Base-by-base conservation (phyloP, 2,888 invertebrate genomes). In the Dryobota labecula region DNA sequence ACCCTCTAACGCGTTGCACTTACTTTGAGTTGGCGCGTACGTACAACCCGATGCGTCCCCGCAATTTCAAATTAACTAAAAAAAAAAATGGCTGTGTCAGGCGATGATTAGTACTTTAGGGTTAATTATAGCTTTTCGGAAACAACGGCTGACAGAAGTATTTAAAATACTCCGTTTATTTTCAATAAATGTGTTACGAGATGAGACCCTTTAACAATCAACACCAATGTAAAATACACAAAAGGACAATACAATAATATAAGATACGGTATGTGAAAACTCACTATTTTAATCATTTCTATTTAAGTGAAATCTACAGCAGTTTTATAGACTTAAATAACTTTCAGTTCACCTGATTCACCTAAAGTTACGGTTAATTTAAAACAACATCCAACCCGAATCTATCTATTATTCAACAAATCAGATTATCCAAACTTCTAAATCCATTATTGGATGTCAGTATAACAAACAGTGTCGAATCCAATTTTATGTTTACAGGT, bases 391-490 rank as follows among this genome's bases (percentile, higher is more conserved):
- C 33, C 18, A 43, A n/a, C 15, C 18, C 33, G 38, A 65, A 33
- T 47, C 33, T 18, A n/a, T 38, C 7, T 38, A 20, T 66, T 43
- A 41, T 67, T 62, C 54, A 57, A 43, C 15, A 30, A 43, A 51
- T 69, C 38, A 43, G 47, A 53, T 38, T 63, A 60, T 41, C 33
- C 49, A 1, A 51, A 65, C 47, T 41, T n/a, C 54, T 56, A 70
- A 70, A 62, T 64, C 36, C 30, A 54, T 56, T 67, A 64, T 47
- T 30, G 20, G 24, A 36, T 57, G 45, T 58, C 43, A 49, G 54
- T 62, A 38, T 38, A 62, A 68, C 67, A 76, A 70, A 67, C 24
- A 58, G 33, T 45, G 20, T 61, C 33, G 43, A n/a, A 27, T 47
- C 41, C 45, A 62, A 74, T 51, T 47, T 60, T 8, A 49, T 30